Evolutionary conservation across 1,140 invertebrate genomes (phyloP).

Genomic region (Hycleus cichorii): DNA sequence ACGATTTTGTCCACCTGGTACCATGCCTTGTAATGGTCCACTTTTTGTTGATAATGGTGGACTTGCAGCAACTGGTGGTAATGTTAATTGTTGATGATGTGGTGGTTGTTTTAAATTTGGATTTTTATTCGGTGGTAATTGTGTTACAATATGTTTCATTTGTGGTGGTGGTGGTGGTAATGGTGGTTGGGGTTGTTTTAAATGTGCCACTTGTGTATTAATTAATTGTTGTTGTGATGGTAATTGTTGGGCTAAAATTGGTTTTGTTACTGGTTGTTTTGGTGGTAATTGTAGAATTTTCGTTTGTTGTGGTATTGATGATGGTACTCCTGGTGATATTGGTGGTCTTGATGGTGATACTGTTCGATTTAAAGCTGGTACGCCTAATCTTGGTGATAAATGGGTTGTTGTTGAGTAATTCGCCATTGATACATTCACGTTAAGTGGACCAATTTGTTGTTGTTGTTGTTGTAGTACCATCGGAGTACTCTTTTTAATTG

Average conservation of each 20-base stretch:
- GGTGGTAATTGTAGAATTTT: conserved; percentile 25
- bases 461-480: conserved; percentile 13
- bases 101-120: too few species aligned
- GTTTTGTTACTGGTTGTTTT: conserved; percentile 16
- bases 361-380: conserved; percentile 1
- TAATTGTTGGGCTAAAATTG: conserved; percentile 16
- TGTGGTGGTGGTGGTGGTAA: conserved; percentile 13
- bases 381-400: conserved; percentile 26
- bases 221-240: conserved; percentile 22
- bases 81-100: conserved; percentile 7
- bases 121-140: conserved; percentile 5
- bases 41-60: conserved; percentile 46
- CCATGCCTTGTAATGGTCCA: conserved; percentile 9
- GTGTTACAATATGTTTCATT: conserved; percentile 17
- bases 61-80: conserved; percentile 46
- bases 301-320: conserved; percentile 22
- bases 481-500: conserved; percentile 1
- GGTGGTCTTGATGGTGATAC: conserved; percentile 39
- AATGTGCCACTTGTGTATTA: conserved; percentile 26
- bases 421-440: conserved; percentile 25
- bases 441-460: conserved; percentile 26
- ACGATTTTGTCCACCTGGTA: conserved; percentile 17
- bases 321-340: conserved; percentile 24
- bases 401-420: conserved; percentile 20
- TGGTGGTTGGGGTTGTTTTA: conserved; percentile 15